These are phyloP conservation scores for Lysiphlebus fabarum DNA, from an alignment of 1,140 invertebrate genomes.

Conservation along the genomic window DNA sequence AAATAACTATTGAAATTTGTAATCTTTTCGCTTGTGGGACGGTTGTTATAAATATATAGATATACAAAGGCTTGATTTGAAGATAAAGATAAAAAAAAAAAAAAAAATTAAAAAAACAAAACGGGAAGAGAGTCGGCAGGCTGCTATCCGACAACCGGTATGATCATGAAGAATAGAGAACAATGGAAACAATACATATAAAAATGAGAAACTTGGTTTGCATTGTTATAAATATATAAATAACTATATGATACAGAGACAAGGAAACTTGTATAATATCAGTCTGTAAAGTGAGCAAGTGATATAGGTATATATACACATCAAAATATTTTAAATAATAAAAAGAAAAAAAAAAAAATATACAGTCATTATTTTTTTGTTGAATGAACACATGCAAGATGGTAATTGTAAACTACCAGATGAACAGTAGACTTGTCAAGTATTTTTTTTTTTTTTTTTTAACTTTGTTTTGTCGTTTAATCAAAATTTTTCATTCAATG, in stretches of 20 bases:
- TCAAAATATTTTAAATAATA: too few relatives aligned
- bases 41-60: slow-evolving; percentile 1
- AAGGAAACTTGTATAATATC: slow-evolving; percentile 18
- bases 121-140: slow-evolving; percentile 11
- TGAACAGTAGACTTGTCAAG: slow-evolving; percentile 34
- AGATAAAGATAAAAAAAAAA: background rate
- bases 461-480: background rate
- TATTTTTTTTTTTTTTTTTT: slow-evolving; percentile 13
- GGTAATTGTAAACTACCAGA: slow-evolving; percentile 40
- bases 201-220: slow-evolving; percentile 51
- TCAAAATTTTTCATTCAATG: too few relatives aligned
- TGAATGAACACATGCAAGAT: slow-evolving; percentile 33
- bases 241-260: slow-evolving; percentile 1
- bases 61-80: background rate
- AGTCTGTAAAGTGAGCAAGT: slow-evolving; percentile 11
- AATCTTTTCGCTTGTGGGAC: slow-evolving; percentile 22
- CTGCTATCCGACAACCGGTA: slow-evolving; percentile 28
- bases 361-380: slow-evolving; percentile 18
- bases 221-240: slow-evolving; percentile 45
- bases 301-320: too few relatives aligned
- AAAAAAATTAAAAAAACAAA: background rate
- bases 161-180: slow-evolving; percentile 37
- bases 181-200: slow-evolving; percentile 49
- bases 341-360: too few relatives aligned
- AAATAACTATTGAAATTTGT: slow-evolving; percentile 22